A percentile compares a stretch with the other conserved stretches of the same genome.
These are phyloP conservation scores for Acropternis orthonyx DNA, from an alignment of 2,797 vertebrate species.

Conservation along the genomic window DNA sequence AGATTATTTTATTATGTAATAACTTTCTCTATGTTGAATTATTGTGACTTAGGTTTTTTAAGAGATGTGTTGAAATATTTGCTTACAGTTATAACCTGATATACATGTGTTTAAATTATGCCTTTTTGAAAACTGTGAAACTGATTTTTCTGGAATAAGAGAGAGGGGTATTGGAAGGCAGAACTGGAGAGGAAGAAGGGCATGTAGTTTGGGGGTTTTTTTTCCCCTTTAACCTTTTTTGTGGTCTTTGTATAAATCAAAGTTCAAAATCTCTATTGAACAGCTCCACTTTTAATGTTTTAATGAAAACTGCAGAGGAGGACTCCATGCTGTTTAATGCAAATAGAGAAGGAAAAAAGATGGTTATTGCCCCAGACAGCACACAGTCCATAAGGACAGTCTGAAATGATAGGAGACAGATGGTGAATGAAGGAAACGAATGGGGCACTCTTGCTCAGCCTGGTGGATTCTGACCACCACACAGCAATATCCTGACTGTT, in stretches of 20 bases:
- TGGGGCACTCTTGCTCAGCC: neutral
- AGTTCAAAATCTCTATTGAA: neutral
- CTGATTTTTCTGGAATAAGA: neutral
- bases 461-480: neutral
- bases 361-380: neutral
- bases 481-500: neutral
- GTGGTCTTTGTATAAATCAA: neutral
- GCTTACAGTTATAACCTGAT: neutral
- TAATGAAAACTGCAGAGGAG: neutral
- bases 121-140: neutral
- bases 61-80: neutral
- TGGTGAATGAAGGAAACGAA: slow-evolving; percentile 19
- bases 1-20: neutral
- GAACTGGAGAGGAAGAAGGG: neutral
- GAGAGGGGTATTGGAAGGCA: neutral
- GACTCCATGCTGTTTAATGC: neutral
- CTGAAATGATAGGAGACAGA: neutral
- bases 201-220: neutral
- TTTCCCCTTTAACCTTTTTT: neutral
- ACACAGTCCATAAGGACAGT: neutral
- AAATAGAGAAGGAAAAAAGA: neutral
- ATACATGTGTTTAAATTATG: neutral
- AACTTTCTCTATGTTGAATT: neutral
- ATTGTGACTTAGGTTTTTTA: neutral
- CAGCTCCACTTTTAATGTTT: neutral